Evolutionary conservation across 2,888 invertebrate genomes (phyloP).

Genomic region (Portevinia maculata): DNA sequence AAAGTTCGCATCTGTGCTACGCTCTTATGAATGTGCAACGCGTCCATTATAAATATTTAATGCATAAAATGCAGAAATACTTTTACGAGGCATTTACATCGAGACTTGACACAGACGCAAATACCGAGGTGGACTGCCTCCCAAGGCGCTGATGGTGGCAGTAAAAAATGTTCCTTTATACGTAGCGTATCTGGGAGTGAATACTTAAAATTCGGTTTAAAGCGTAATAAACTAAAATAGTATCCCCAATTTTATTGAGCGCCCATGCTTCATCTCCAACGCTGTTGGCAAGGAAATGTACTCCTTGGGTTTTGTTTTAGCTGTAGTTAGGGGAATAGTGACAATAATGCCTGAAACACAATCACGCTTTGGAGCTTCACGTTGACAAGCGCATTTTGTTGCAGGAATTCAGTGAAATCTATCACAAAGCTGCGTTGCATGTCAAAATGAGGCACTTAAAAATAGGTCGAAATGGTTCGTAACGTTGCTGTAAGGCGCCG

Average conservation of each 20-base stretch:
- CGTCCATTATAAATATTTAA: constrained; percentile 41
- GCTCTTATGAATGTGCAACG: constrained; percentile 34
- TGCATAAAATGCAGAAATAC: constrained; percentile 45
- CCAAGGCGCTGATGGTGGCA: constrained; percentile 1
- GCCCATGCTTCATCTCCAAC: constrained; percentile 9
- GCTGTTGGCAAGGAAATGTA: constrained; percentile 5
- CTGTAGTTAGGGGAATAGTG: no score
- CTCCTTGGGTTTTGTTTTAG: no score
- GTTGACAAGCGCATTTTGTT: no score
- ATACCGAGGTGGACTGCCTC: not conserved
- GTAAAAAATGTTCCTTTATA: not conserved
- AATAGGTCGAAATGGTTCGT: no score
- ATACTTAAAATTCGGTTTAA: constrained; percentile 58
- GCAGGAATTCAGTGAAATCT: no score
- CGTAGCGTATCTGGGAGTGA: constrained; percentile 15
- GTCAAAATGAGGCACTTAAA: no score
- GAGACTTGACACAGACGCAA: not conserved
- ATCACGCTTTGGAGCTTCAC: no score
- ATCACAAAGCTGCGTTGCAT: no score
- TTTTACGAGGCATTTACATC: constrained; percentile 46
- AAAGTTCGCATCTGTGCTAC: constrained; percentile 40
- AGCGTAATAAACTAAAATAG: constrained; percentile 41
- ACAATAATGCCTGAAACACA: no score
- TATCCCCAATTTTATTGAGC: constrained; percentile 18
- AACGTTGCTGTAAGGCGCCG: no score